Percentiles rank a stretch among this genome's conserved stretches.
Evolutionary conservation across 1,140 invertebrate genomes (phyloP).

Genomic region (Sycophila sp.): DNA sequence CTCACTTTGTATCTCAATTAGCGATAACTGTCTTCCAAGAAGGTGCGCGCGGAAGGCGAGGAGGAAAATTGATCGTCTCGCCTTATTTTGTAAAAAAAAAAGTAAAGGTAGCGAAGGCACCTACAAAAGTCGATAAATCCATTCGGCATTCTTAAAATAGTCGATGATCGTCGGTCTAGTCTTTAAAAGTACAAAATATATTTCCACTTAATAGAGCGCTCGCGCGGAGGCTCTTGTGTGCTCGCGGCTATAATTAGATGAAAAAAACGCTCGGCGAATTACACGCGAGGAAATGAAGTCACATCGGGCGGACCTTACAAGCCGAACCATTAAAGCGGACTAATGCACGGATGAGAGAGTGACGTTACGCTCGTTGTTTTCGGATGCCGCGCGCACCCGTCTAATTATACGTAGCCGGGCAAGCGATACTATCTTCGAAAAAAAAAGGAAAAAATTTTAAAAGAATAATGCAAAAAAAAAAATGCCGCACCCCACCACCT

Average conservation of each 20-base stretch:
- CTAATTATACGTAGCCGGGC: neutral
- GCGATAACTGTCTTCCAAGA: too few relatives aligned
- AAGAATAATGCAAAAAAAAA: too few relatives aligned
- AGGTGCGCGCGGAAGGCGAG: neutral
- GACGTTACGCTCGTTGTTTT: neutral
- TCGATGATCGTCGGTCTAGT: neutral
- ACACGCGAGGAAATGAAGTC: neutral
- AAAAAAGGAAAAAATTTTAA: neutral
- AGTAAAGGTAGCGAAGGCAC: too few relatives aligned
- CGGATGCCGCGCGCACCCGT: neutral
- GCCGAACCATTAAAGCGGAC: neutral
- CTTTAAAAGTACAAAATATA: neutral
- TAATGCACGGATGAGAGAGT: neutral
- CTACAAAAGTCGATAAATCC: neutral
- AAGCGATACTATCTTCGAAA: conserved; percentile 1
- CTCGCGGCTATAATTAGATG: neutral
- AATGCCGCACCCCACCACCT: too few relatives aligned
- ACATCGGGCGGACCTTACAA: neutral
- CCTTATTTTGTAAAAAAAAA: too few relatives aligned
- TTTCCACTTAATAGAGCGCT: neutral
- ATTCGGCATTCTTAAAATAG: neutral
- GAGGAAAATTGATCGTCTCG: too few relatives aligned
- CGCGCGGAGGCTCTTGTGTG: too few relatives aligned
- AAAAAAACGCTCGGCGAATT: neutral
- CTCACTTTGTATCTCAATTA: too few relatives aligned